Percentiles rank a stretch among this genome's conserved stretches.
Conservation (phyloP, 2,888 invertebrate species). For the Phymatocera aterrima region DNA sequence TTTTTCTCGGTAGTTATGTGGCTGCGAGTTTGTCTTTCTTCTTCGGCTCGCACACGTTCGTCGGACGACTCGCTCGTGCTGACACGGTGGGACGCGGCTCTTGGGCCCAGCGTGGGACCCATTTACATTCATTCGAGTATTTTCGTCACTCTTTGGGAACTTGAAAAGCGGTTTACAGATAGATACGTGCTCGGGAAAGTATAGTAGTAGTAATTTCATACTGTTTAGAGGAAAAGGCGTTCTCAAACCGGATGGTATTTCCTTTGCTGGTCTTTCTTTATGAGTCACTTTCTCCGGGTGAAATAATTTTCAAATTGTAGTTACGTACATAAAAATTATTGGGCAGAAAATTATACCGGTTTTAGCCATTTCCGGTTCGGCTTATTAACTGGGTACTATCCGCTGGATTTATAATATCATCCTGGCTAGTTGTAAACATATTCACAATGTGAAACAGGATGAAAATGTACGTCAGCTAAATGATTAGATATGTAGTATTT, state of each 20-base stretch:
- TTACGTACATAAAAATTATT: neutral
- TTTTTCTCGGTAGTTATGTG: constrained; percentile 27
- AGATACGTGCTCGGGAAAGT: too few relatives aligned
- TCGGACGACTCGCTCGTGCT: neutral
- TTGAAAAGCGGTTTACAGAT: too few relatives aligned
- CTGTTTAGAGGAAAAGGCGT: too few relatives aligned
- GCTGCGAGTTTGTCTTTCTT: neutral
- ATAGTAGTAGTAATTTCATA: too few relatives aligned
- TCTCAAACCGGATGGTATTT: too few relatives aligned
- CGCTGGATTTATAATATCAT: too few relatives aligned
- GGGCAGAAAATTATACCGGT: neutral
- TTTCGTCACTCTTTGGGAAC: neutral
- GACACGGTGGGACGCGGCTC: constrained; percentile 1
- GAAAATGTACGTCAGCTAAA: neutral
- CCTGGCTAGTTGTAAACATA: neutral
- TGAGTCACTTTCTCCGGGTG: neutral
- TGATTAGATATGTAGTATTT: neutral
- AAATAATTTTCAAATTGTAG: neutral
- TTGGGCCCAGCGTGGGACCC: constrained; percentile 34
- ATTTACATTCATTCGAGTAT: constrained; percentile 6
- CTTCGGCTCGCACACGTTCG: constrained; percentile 16
- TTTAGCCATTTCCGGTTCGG: neutral
- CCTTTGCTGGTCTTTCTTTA: neutral
- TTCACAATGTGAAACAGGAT: neutral
- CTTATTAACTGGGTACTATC: neutral